A percentile compares a stretch with the other conserved stretches of the same genome.
These are phyloP conservation scores for Stegodyphus dumicola DNA, from an alignment of 1,140 invertebrate genomes.

Conservation along the genomic window DNA sequence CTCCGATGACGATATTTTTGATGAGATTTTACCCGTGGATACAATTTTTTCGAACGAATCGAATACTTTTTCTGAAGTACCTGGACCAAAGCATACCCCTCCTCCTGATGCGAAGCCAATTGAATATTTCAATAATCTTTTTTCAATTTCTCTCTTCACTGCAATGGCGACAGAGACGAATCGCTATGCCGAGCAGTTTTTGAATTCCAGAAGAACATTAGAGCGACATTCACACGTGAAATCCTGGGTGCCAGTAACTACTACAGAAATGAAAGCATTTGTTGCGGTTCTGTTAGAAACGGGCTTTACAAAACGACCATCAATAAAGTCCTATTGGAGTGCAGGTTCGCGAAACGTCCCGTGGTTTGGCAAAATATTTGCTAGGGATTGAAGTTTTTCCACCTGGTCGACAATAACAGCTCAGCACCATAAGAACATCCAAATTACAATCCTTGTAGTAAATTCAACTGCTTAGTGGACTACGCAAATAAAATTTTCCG, in stretches of 20 bases:
- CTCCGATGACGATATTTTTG: no score
- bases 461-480: slow-evolving; percentile 37
- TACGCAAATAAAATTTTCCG: slow-evolving; percentile 12
- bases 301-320: slow-evolving; percentile 16
- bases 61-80: slow-evolving; percentile 19
- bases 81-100: slow-evolving; percentile 7
- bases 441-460: slow-evolving; percentile 6
- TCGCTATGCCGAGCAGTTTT: slow-evolving; percentile 9
- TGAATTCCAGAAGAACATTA: slow-evolving; percentile 14
- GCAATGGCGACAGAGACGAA: slow-evolving; percentile 14
- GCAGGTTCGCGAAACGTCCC: slow-evolving; percentile 11
- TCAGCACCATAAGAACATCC: slow-evolving; percentile 6
- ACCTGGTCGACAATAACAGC: slow-evolving; percentile 2
- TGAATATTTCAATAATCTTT: slow-evolving; percentile 19
- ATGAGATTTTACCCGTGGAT: no score
- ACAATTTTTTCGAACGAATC: no score
- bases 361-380: slow-evolving; percentile 16
- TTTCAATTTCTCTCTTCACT: slow-evolving; percentile 4
- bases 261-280: slow-evolving; percentile 19
- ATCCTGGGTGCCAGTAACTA: slow-evolving; percentile 9
- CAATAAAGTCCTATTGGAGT: slow-evolving; percentile 20
- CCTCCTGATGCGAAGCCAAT: neutral
- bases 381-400: slow-evolving; percentile 5
- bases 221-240: slow-evolving; percentile 12
- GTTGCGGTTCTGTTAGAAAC: slow-evolving; percentile 16